phyloP scores from a whole-genome alignment of 2,113 vertebrate genomes.

The Halichoerus grypus region DNA sequence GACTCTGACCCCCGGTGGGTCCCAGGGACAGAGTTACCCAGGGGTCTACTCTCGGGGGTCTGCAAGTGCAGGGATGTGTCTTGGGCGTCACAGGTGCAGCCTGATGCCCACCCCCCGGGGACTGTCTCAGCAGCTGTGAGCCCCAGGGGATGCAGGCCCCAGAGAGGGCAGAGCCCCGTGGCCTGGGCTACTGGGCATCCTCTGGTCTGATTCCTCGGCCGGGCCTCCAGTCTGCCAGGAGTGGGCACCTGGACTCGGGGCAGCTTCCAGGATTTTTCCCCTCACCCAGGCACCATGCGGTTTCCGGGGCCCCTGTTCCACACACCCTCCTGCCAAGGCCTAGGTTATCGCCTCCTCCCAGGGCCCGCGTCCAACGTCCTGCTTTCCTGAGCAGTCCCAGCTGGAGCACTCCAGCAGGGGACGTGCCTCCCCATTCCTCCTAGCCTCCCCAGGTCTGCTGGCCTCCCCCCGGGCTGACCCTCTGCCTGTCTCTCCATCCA shows the following conservation, averaged over 20 bases:
- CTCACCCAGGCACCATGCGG: not conserved
- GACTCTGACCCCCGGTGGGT: not conserved
- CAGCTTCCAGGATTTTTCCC: no score
- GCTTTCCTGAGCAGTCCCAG: not conserved
- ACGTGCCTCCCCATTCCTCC: accelerated
- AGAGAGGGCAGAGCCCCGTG: not conserved
- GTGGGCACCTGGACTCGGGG: not conserved
- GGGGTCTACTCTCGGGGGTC: not conserved
- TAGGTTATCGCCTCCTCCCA: no score
- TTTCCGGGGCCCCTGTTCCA: not conserved
- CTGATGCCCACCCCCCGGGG: no score
- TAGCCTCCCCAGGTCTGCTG: accelerated
- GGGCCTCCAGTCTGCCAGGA: not conserved
- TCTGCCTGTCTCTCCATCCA: accelerated
- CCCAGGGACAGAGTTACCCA: not conserved
- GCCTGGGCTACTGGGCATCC: not conserved
- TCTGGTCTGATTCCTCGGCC: not conserved
- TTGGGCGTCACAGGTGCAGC: not conserved
- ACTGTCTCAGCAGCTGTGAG: not conserved
- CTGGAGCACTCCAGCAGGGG: accelerated
- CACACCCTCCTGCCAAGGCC: not conserved
- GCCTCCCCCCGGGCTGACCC: not conserved
- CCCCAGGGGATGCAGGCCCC: accelerated
- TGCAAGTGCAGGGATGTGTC: accelerated
- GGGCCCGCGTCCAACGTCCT: not conserved